These are phyloP conservation scores for Catharus ustulatus DNA, from an alignment of 2,797 vertebrate genomes.

Conservation along the genomic window DNA sequence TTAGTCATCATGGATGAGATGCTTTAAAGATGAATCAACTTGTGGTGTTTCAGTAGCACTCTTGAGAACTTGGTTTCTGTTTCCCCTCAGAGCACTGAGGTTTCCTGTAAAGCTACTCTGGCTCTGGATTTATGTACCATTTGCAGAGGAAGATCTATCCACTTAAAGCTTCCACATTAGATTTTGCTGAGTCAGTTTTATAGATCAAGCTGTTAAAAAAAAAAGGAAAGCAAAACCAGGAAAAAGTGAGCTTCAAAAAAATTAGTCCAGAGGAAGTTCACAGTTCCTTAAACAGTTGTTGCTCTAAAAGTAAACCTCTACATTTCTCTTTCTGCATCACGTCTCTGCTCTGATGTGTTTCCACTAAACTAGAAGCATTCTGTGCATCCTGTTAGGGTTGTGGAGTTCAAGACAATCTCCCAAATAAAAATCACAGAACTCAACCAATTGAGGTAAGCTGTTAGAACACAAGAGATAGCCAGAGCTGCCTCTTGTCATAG, in stretches of 20 bases:
- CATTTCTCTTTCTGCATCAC: background rate
- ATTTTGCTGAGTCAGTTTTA: background rate
- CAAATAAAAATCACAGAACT: background rate
- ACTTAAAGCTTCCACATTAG: background rate
- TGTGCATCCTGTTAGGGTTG: background rate
- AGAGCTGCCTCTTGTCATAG: background rate
- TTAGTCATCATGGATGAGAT: background rate
- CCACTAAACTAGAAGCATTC: background rate
- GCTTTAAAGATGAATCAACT: background rate
- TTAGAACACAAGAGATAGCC: background rate
- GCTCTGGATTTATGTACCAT: background rate
- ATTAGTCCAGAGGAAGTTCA: background rate
- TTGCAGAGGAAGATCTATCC: background rate
- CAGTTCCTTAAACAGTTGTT: background rate
- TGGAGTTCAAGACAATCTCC: background rate
- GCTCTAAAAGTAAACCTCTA: background rate
- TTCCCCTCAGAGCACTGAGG: background rate
- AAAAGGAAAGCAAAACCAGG: background rate
- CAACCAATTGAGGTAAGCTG: background rate
- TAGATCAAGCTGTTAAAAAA: background rate
- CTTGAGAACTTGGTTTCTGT: background rate
- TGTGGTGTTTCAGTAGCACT: background rate
- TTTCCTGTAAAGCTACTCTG: slow-evolving; percentile 4
- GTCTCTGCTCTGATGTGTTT: background rate
- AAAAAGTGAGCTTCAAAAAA: background rate